Base-by-base conservation (phyloP, 2,797 vertebrate species). In the Danio kyathit region DNA sequence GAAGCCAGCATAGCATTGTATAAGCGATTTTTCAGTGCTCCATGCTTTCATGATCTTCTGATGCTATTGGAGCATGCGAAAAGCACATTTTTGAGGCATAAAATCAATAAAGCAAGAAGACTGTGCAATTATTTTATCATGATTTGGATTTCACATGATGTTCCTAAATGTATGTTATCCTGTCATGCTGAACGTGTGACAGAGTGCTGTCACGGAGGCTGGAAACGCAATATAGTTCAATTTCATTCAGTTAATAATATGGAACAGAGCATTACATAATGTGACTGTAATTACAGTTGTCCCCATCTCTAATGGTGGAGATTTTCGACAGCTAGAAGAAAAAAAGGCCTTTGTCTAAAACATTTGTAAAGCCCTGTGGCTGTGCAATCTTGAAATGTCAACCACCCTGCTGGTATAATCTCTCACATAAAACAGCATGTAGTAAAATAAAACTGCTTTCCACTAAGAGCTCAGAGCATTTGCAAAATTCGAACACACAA, bases 361-460 rank as follows among this genome's bases (percentile, higher is more conserved):
- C 59, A 60, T 74, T 66, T 61, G 43, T 21, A 51, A 78, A 76
- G 56, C 56, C 63, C 60, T 56, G 61, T 11, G 13, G 73, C 63
- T 13, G n/a, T 16, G 65, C 64, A 57, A 16, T 87, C 75, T 80
- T 63, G 19, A 73, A 83, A 85, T 81, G 76, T 79, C 77, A 82
- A 43, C 67, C 56, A 59, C 73, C 75, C 80, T 43, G 73, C 73
- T 83, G 71, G 38, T 82, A 65, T 74, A 76, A 81, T 72, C 48
- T 79, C 38, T 52, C 29, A 29, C 16, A 85, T 84, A 81, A 87
- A 87, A 56, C 86, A 82, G 76, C 69, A 59, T 70, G 82, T 13
- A 44, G 14, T 46, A 48, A 78, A 66, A 83, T 46, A 46, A 56
- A 82, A 60, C 57, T 54, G 44, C 14, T 9, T 74, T 65, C 60